Evolutionary conservation across 2,113 vertebrate genomes (phyloP).

Genomic region (Thomomys bottae): DNA sequence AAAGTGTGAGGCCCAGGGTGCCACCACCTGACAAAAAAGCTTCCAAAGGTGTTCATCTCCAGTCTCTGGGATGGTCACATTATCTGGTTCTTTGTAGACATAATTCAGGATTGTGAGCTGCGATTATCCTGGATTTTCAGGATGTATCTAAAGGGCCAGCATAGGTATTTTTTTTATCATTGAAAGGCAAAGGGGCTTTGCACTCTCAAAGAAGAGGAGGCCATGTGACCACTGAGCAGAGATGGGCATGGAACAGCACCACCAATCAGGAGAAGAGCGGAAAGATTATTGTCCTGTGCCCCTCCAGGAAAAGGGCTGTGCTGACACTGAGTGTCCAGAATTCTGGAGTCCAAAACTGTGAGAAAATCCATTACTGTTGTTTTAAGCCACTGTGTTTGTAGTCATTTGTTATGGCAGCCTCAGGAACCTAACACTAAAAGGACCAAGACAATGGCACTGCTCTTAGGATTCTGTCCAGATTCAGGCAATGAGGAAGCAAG

Average conservation of each 20-base stretch:
- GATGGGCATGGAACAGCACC: rapidly evolving
- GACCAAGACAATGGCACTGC: not conserved
- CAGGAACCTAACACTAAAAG: not conserved
- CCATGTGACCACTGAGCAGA: rapidly evolving
- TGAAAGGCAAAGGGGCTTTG: not conserved
- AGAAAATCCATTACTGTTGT: not conserved
- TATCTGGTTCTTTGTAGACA: not conserved
- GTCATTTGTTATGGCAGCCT: not conserved
- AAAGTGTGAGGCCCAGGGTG: not conserved
- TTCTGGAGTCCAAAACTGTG: not conserved
- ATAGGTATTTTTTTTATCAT: too few relatives aligned
- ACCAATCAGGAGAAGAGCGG: not conserved
- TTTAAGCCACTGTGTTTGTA: not conserved
- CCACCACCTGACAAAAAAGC: not conserved
- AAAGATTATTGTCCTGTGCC: not conserved
- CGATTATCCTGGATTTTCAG: not conserved
- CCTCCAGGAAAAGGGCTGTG: rapidly evolving
- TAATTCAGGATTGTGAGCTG: not conserved
- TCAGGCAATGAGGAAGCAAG: rapidly evolving
- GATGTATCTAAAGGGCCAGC: not conserved
- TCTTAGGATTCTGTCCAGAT: not conserved
- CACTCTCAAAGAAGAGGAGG: not conserved
- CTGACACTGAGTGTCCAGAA: not conserved
- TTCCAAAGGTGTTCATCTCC: not conserved
- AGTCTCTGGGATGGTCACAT: not conserved